Percentiles rank a stretch among this genome's conserved stretches.
phyloP scores from a whole-genome alignment of 2,113 vertebrate genomes.

The Eretmochelys imbricata region DNA sequence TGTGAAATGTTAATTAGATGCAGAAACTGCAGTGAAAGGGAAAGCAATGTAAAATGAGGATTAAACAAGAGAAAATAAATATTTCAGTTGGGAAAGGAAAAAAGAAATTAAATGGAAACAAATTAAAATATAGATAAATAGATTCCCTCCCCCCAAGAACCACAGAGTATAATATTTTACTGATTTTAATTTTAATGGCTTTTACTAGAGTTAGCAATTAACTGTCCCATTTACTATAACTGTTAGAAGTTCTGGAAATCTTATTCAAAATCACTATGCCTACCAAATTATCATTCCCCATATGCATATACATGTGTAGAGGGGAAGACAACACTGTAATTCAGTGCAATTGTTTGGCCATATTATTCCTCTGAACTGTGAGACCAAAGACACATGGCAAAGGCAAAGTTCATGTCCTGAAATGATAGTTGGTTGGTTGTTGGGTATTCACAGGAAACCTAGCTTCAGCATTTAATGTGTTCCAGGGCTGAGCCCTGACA shows the following conservation, averaged over 20 bases:
- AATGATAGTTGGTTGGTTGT: background rate
- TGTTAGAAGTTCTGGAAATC: background rate
- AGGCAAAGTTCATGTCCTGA: background rate
- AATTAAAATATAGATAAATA: background rate
- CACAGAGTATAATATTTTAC: background rate
- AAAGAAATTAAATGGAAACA: background rate
- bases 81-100: background rate
- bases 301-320: background rate
- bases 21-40: constrained; percentile 49
- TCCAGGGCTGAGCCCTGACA: too few species aligned
- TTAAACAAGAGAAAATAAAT: constrained; percentile 44
- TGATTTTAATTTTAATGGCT: background rate
- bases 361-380: background rate
- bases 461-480: background rate
- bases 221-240: background rate
- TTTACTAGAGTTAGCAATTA: background rate
- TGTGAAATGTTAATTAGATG: constrained; percentile 70
- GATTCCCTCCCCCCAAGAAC: accelerated
- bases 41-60: constrained; percentile 19
- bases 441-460: background rate
- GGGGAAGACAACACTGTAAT: background rate
- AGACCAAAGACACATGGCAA: background rate
- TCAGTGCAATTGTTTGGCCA: background rate
- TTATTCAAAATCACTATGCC: background rate
- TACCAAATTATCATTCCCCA: background rate